A percentile compares a stretch with the other conserved stretches of the same genome.
phyloP scores from a whole-genome alignment of 2,888 invertebrate genomes.

The Stenodema calcarata region DNA sequence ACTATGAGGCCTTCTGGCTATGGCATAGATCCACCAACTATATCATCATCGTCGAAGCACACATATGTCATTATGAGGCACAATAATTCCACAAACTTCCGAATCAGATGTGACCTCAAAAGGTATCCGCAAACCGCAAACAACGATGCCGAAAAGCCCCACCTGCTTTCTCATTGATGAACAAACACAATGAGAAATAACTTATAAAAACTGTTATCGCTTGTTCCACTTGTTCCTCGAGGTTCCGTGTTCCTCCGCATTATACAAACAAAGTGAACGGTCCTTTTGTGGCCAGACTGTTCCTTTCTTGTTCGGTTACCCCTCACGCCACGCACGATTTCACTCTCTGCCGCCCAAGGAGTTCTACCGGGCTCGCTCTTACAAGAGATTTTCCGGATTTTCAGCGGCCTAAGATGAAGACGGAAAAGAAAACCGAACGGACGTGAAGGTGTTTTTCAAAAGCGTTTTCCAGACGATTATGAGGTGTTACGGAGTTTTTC shows the following conservation, averaged over 20 bases:
- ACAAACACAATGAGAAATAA: neutral
- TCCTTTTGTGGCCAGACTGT: neutral
- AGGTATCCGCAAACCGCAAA: neutral
- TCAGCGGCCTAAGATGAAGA: neutral
- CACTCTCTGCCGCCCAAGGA: neutral
- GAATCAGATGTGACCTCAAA: neutral
- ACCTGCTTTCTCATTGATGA: neutral
- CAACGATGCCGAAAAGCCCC: neutral
- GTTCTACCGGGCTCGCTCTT: neutral
- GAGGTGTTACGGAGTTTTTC: neutral
- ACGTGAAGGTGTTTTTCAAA: neutral
- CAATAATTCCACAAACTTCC: no score
- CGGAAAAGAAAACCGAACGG: neutral
- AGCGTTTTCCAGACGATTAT: neutral
- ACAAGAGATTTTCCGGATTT: neutral
- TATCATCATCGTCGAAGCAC: no score
- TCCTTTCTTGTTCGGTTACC: neutral
- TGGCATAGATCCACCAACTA: no score
- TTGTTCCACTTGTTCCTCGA: neutral
- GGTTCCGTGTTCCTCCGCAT: conserved; percentile 10
- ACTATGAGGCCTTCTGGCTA: no score
- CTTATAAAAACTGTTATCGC: conserved; percentile 18
- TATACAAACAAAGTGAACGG: conserved; percentile 22
- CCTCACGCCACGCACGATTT: conserved; percentile 27
- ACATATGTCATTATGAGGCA: no score